Evolutionary conservation across 2,888 invertebrate genomes (phyloP).

Genomic region (Monoplex corrugatus): DNA sequence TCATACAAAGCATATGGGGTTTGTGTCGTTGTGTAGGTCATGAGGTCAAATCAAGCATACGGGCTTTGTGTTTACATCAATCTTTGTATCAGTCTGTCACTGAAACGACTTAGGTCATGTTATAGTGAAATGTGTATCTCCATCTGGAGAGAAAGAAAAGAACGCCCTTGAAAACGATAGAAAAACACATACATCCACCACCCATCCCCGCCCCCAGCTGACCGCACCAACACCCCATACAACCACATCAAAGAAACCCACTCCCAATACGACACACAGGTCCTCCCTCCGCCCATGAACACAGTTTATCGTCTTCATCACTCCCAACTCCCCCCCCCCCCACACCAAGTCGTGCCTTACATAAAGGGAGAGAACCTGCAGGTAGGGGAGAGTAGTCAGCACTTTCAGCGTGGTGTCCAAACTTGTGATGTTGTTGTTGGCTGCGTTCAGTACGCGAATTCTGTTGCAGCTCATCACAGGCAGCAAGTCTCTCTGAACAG

Average conservation of each 20-base stretch:
- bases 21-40: too few relatives aligned
- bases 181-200: too few relatives aligned
- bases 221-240: not conserved
- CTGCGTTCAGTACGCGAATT: constrained; percentile 69
- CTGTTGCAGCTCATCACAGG: constrained; percentile 73
- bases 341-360: constrained; percentile 59
- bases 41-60: too few relatives aligned
- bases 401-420: constrained; percentile 70
- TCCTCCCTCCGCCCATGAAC: not conserved
- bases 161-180: too few relatives aligned
- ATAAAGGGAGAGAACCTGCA: constrained; percentile 67
- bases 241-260: not conserved
- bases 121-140: too few relatives aligned
- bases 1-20: too few relatives aligned
- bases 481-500: constrained; percentile 67
- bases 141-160: too few relatives aligned
- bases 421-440: constrained; percentile 70
- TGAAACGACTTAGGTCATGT: too few relatives aligned
- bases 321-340: not conserved
- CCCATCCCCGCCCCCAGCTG: not conserved
- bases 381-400: constrained; percentile 60
- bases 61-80: too few relatives aligned
- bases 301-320: too few relatives aligned
- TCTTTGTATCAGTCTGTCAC: too few relatives aligned
- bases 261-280: not conserved